Conservation (phyloP, 2,797 vertebrate species). For the Acanthopagrus latus region DNA sequence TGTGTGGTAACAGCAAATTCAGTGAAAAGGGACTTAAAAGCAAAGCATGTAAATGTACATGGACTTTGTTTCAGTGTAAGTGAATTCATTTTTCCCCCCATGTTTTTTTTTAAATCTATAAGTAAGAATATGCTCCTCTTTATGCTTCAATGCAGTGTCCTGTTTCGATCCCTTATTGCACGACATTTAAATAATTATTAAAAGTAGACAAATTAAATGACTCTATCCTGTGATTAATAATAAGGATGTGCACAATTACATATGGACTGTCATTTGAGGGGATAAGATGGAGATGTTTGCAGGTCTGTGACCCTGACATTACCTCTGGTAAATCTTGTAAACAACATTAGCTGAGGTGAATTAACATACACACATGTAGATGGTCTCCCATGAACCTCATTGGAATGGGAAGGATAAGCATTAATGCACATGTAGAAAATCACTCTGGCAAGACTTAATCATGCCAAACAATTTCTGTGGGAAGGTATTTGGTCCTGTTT, state of each 20-base stretch:
- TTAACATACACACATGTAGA: slow-evolving; percentile 82
- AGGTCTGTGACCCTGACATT: slow-evolving; percentile 77
- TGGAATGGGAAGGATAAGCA: slow-evolving; percentile 59
- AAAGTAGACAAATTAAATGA: slow-evolving; percentile 58
- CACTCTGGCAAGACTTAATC: slow-evolving; percentile 78
- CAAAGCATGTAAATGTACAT: slow-evolving; percentile 3
- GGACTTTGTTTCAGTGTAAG: slow-evolving; percentile 13
- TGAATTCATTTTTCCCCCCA: background rate
- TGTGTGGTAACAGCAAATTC: slow-evolving; percentile 29
- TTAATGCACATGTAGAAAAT: slow-evolving; percentile 77
- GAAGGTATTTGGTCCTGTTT: slow-evolving; percentile 75
- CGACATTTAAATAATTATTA: slow-evolving; percentile 39
- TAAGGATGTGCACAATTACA: slow-evolving; percentile 43
- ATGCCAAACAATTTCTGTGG: slow-evolving; percentile 75
- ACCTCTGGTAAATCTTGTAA: slow-evolving; percentile 76
- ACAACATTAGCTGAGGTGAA: slow-evolving; percentile 75
- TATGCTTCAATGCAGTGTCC: slow-evolving; percentile 9
- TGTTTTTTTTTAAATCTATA: background rate
- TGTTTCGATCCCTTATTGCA: slow-evolving; percentile 7
- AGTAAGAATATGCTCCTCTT: background rate
- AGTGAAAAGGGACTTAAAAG: slow-evolving; percentile 39
- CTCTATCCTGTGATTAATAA: slow-evolving; percentile 60
- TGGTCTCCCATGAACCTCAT: slow-evolving; percentile 58
- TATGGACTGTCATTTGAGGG: slow-evolving; percentile 55
- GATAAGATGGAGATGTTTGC: slow-evolving; percentile 65